A percentile compares a stretch with the other conserved stretches of the same genome.
Conservation (phyloP, 2,113 vertebrate genomes). For the Equus przewalskii region DNA sequence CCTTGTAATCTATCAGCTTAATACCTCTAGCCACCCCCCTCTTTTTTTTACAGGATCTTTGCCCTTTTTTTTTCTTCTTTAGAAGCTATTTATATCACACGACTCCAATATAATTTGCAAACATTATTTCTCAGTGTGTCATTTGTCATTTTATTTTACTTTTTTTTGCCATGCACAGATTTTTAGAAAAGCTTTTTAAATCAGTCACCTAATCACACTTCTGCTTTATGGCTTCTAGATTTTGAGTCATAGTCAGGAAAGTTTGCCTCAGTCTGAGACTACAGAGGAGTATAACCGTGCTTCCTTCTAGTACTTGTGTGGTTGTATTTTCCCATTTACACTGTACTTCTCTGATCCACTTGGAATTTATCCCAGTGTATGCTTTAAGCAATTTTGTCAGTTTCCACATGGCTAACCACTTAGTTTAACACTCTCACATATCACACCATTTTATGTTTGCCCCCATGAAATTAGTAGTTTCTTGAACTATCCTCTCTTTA, state of each 20-base stretch:
- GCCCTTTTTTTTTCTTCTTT: background rate
- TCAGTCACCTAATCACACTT: background rate
- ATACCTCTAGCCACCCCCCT: background rate
- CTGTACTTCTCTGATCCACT: background rate
- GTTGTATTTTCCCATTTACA: background rate
- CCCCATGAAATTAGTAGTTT: background rate
- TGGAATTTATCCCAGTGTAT: background rate
- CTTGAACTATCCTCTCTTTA: background rate
- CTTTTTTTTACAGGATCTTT: background rate
- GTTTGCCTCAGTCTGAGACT: background rate
- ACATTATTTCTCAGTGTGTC: background rate
- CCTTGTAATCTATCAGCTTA: background rate
- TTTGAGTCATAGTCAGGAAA: background rate
- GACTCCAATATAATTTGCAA: background rate
- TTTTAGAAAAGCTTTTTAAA: background rate
- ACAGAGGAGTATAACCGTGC: background rate
- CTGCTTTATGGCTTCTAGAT: background rate
- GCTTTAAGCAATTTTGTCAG: background rate
- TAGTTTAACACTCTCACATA: background rate
- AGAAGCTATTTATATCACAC: background rate
- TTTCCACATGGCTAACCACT: background rate
- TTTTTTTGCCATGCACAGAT: background rate
- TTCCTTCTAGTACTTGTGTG: background rate
- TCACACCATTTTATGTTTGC: background rate
- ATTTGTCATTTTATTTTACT: background rate